phyloP scores from a whole-genome alignment of 2,888 invertebrate species.

The Micropterix aruncella region DNA sequence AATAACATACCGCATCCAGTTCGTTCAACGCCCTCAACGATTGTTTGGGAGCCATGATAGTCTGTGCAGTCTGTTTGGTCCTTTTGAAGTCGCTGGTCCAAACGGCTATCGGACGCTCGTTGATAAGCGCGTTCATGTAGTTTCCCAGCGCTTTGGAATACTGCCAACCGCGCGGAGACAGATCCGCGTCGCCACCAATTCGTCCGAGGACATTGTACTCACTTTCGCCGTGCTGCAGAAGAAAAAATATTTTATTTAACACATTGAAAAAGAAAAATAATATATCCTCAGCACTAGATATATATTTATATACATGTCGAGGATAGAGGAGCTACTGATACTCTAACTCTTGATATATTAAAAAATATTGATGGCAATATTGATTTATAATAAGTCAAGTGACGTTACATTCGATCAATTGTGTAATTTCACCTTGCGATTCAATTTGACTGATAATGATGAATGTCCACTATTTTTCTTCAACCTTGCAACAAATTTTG shows the following conservation, averaged over 20 bases:
- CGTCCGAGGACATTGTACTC: conserved; percentile 81
- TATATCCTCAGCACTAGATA: too few relatives aligned
- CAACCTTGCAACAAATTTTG: too few relatives aligned
- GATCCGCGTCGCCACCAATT: conserved; percentile 80
- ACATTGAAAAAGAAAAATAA: neutral
- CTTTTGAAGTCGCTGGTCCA: conserved; percentile 84
- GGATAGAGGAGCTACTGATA: too few relatives aligned
- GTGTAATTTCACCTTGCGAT: too few relatives aligned
- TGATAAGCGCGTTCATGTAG: conserved; percentile 43
- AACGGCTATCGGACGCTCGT: conserved; percentile 61
- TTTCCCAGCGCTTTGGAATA: conserved; percentile 65
- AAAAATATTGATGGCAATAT: too few relatives aligned
- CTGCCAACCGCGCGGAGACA: conserved; percentile 67
- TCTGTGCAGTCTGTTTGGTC: conserved; percentile 78
- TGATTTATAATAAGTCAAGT: too few relatives aligned
- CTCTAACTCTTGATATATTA: too few relatives aligned
- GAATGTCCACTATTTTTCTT: too few relatives aligned
- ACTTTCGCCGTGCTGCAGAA: conserved; percentile 77
- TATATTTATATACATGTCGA: too few relatives aligned
- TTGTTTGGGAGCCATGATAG: conserved; percentile 67
- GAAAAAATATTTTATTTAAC: conserved; percentile 4
- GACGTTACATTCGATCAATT: too few relatives aligned
- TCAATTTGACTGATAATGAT: too few relatives aligned
- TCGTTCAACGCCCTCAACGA: conserved; percentile 82
- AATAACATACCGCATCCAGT: conserved; percentile 66